phyloP scores from a whole-genome alignment of 2,797 vertebrate species.

The Octomys mimax region DNA sequence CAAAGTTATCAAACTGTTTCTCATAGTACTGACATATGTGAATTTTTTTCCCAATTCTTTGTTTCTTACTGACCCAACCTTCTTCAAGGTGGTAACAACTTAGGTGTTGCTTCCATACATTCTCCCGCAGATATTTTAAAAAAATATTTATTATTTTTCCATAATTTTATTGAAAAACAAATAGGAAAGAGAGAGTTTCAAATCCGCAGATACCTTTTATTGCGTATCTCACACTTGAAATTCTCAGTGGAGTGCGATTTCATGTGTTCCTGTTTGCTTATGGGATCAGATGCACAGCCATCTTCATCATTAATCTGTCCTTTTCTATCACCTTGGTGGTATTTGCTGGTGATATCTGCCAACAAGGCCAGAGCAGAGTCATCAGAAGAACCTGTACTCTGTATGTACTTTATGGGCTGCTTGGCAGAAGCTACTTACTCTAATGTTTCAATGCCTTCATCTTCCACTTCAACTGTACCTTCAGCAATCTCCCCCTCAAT shows the following conservation, averaged over 20 bases:
- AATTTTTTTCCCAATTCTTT: conserved; percentile 96
- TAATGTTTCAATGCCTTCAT: conserved; percentile 88
- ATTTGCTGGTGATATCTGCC: conserved; percentile 99
- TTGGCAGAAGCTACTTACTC: conserved; percentile 94
- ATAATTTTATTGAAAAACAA: no score
- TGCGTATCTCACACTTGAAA: conserved; percentile 96
- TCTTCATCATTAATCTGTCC: conserved; percentile 90
- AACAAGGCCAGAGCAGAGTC: conserved; percentile 97
- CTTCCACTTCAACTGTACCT: conserved; percentile 93
- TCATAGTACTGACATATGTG: conserved; percentile 94
- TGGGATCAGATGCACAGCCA: conserved; percentile 91
- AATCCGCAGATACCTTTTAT: conserved; percentile 95
- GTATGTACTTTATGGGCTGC: conserved; percentile 92
- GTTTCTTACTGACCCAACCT: conserved; percentile 93
- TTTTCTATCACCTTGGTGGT: conserved; percentile 94
- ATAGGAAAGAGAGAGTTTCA: no score
- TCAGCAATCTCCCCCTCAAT: conserved; percentile 96
- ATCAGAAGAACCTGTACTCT: conserved; percentile 92
- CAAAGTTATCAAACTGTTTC: no score
- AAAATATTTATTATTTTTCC: no score
- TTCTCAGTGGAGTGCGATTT: conserved; percentile 96
- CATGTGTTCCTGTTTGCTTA: conserved; percentile 97
- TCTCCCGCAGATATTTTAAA: conserved; percentile 91
- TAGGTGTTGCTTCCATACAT: conserved; percentile 97
- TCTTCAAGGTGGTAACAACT: conserved; percentile 96